Base-by-base conservation (phyloP, 2,888 invertebrate genomes). In the Dryocosmus kuriphilus region DNA sequence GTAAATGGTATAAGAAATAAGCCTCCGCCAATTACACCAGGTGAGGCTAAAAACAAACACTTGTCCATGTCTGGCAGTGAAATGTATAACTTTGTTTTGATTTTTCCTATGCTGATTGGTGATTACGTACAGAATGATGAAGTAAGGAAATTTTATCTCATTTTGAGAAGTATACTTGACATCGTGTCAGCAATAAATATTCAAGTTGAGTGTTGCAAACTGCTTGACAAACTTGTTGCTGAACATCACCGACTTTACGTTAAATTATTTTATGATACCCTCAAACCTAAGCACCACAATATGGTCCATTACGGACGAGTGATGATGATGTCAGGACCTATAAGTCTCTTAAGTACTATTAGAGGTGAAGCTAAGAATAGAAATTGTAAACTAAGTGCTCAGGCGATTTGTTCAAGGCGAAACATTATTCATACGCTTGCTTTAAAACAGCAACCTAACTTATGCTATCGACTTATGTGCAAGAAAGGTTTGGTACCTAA, bases 1-100 rank as follows among this genome's bases (percentile, higher is more conserved):
- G 71, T 32, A 63, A 79, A 79, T 63, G 62, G 63, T 6, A 63
- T 79, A 41, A 16, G 3, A 57, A 79, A 79, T 27, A 79, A 57
- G 38, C 55, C 74, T 16, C 74, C 76, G n/a, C 16, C 24, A n/a
- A 62, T 79, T 1, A 46, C 22, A 22, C 14, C 51, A 8, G 63
- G 55, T 5, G 55, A 77, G 32, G n/a, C 73, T 19, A 77, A 73
- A 61, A 35, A 57, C 24, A 27, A 57, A 7, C 57, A 57, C 60
- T 11, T 73, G 9, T 11, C 24, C 55, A 55, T 73, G 61, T 74
- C 77, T 27, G 77, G 62, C 9, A 79, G 74, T 61, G 79, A 79
- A 76, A 79, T 75, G 73, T 22, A 65, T n/a, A 76, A 62, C 22
- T 65, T 79, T 35, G n/a, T 74, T 16, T 30, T 74, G 14, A 74